Evolutionary conservation across 2,797 vertebrate species (phyloP).

Genomic region (Vireo griseus): DNA sequence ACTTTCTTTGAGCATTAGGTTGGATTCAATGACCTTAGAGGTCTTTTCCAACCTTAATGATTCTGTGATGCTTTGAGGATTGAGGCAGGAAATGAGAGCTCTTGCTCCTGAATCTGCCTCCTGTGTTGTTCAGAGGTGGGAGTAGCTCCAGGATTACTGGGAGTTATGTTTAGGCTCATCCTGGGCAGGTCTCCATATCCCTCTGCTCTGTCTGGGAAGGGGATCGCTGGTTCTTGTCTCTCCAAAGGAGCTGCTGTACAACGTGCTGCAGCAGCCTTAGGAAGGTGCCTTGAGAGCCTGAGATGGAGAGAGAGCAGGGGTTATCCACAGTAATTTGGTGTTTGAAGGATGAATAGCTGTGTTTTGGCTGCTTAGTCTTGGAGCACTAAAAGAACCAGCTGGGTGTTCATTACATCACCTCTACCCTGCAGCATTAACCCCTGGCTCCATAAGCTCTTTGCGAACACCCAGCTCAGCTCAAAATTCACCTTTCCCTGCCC

Average conservation of each 20-base stretch:
- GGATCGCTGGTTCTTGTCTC: not conserved
- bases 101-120: not conserved
- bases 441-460: not conserved
- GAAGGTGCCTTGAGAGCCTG: not conserved
- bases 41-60: not conserved
- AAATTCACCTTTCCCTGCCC: not conserved
- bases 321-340: not conserved
- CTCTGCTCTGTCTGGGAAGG: rapidly evolving
- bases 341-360: not conserved
- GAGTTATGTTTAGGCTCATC: not conserved
- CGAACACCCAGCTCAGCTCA: not conserved
- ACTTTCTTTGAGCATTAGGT: not conserved
- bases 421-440: not conserved
- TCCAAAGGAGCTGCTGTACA: rapidly evolving
- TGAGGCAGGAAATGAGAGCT: not conserved
- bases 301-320: not conserved
- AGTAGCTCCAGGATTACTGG: not conserved
- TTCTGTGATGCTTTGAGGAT: not conserved
- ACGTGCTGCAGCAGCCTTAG: not conserved
- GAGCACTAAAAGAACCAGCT: not conserved
- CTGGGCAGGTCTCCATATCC: not conserved
- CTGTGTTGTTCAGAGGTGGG: not conserved
- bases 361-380: not conserved
- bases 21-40: not conserved
- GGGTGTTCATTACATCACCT: not conserved